Percentiles rank a stretch among this genome's conserved stretches.
phyloP scores from a whole-genome alignment of 2,888 invertebrate species.

The Phyllotreta cruciferae region DNA sequence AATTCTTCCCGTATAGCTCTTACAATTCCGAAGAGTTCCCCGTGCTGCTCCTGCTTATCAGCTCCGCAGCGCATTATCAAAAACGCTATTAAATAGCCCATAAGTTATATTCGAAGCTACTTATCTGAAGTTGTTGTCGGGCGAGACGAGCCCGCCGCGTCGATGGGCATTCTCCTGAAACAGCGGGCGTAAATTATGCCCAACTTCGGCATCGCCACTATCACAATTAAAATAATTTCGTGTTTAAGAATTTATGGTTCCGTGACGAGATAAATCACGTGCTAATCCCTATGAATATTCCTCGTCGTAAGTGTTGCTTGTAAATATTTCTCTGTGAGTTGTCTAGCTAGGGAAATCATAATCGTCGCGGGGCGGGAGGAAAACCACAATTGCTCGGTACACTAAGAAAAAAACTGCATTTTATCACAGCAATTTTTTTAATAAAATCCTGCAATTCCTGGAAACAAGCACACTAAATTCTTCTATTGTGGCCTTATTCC shows the following conservation, averaged over 20 bases:
- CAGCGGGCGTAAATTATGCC: constrained; percentile 26
- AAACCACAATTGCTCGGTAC: constrained; percentile 38
- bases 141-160: constrained; percentile 14
- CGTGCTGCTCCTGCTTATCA: too few species aligned
- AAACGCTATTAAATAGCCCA: background rate
- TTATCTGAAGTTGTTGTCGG: constrained; percentile 4
- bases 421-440: too few species aligned
- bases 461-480: too few species aligned
- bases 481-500: too few species aligned
- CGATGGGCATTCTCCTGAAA: constrained; percentile 12
- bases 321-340: constrained; percentile 37
- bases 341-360: constrained; percentile 38
- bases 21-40: too few species aligned
- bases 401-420: constrained; percentile 20
- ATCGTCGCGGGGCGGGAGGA: constrained; percentile 36
- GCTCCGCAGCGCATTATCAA: background rate
- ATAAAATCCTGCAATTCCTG: too few species aligned
- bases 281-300: constrained; percentile 34
- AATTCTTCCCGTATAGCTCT: too few species aligned
- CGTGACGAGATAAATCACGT: constrained; percentile 37
- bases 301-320: constrained; percentile 29
- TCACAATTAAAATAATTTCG: constrained; percentile 36
- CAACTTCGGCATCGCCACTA: constrained; percentile 25
- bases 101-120: constrained; percentile 1
- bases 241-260: constrained; percentile 27